Conservation (phyloP, 2,888 invertebrate genomes). For the Sphecodes monilicornis region DNA sequence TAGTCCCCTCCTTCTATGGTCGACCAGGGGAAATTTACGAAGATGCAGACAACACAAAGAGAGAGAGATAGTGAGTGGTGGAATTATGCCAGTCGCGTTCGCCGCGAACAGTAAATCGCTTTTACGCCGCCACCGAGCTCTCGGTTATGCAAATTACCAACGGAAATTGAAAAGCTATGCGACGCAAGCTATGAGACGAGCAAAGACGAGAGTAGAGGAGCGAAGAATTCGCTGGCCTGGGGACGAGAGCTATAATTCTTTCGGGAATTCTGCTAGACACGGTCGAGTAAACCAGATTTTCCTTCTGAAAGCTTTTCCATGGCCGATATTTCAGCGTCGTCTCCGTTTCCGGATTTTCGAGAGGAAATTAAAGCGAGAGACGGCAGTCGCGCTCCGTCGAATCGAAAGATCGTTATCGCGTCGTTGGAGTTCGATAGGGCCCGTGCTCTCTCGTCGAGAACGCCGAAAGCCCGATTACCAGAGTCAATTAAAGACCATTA, state of each 20-base stretch:
- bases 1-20: background rate
- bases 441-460: constrained; percentile 21
- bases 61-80: background rate
- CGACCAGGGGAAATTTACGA: constrained; percentile 17
- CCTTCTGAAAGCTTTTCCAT: background rate
- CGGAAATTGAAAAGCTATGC: constrained; percentile 8
- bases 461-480: constrained; percentile 43
- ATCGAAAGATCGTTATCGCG: constrained; percentile 39
- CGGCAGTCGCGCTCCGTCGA: background rate
- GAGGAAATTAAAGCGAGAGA: constrained; percentile 44
- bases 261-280: background rate
- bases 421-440: background rate
- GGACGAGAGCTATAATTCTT: background rate
- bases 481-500: constrained; percentile 63
- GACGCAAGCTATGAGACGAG: background rate
- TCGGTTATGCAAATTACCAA: constrained; percentile 7
- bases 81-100: constrained; percentile 17
- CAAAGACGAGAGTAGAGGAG: background rate
- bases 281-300: constrained; percentile 2
- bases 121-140: background rate
- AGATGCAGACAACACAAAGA: background rate
- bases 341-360: constrained; percentile 15
- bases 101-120: constrained; percentile 17
- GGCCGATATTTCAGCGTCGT: constrained; percentile 30
- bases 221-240: background rate